Base-by-base conservation (phyloP, 2,888 invertebrate genomes). In the Octonoba sinensis region DNA sequence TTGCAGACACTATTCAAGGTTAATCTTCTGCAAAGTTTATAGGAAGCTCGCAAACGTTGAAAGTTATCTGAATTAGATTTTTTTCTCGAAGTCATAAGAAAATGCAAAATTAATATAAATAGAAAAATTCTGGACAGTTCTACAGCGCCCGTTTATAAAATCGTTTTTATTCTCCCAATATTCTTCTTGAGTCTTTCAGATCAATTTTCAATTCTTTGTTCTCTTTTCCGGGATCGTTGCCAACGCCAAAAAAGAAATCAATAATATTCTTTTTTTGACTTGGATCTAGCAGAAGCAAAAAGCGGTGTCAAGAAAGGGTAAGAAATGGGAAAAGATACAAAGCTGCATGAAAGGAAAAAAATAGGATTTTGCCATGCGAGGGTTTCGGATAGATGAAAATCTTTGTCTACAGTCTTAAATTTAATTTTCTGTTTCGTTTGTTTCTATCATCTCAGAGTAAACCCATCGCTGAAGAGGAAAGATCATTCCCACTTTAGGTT, bases 381-480 rank as follows among this genome's bases (percentile, higher is more conserved):
- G 36, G 36, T 36, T 36, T 36, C 36, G 36, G 36, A 73, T 16
- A 51, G 59, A 67, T 67, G 59, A 60, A 49, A 67, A 59, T 66
- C 75, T 49, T 59, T 47, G 60, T 18, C 56, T 36, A 60, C 22
- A 46, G 69, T 69, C 69, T 69, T 62, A 76, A 69, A 76, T 76
- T 76, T 76, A 76, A 76, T 76, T 76, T 69, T 69, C 60, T 76
- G 69, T 76, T 49, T 69, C 76, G 60, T 65, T 76, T 76, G 76
- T 76, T 76, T 76, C 51, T 18, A 46, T 51, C 64, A 62, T 73
- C 56, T 12, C 12, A 46, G 54, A 64, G 64, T 62, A 44, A 49
- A 44, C 54, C 15, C 18, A 56, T 36, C 44, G 8, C 44, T 57
- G 49, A 22, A 20, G 56, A 22, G 27, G 24, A 60, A 51, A 56